These are phyloP conservation scores for Indicator indicator DNA, from an alignment of 2,113 vertebrate genomes.

Conservation along the genomic window DNA sequence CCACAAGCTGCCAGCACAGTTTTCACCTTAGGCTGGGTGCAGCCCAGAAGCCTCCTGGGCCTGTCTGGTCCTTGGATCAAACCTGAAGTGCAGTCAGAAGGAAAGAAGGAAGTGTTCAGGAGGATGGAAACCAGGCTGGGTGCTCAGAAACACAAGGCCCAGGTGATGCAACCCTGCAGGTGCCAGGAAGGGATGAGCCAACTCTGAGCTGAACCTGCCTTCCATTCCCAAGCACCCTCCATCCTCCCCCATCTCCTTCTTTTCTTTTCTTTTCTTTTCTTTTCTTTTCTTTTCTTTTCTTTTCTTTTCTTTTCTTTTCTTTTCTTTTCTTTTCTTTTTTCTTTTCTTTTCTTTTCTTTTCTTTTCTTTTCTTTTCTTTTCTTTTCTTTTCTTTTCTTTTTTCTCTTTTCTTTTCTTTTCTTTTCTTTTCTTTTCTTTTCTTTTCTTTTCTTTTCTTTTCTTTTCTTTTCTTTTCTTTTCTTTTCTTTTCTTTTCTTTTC, in stretches of 20 bases:
- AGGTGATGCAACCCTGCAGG: constrained; percentile 2
- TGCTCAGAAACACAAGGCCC: constrained; percentile 39
- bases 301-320: too few species aligned
- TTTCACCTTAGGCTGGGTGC: neutral
- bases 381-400: too few species aligned
- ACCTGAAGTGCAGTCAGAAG: constrained; percentile 25
- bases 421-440: too few species aligned
- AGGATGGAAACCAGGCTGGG: constrained; percentile 29
- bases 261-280: neutral
- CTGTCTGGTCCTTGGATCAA: constrained; percentile 23
- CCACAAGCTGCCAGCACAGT: constrained; percentile 12
- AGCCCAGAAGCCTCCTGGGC: neutral
- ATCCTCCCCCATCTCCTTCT: neutral
- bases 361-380: too few species aligned
- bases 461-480: too few species aligned
- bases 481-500: too few species aligned
- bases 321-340: too few species aligned
- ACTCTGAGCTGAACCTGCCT: constrained; percentile 35
- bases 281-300: neutral
- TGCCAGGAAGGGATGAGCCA: constrained; percentile 27
- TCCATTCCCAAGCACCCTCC: neutral
- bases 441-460: too few species aligned
- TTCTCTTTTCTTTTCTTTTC: too few species aligned
- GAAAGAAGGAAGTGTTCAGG: constrained; percentile 49
- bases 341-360: too few species aligned